Base-by-base conservation (phyloP, 2,113 vertebrate species). In the Sisor rabdophorus region DNA sequence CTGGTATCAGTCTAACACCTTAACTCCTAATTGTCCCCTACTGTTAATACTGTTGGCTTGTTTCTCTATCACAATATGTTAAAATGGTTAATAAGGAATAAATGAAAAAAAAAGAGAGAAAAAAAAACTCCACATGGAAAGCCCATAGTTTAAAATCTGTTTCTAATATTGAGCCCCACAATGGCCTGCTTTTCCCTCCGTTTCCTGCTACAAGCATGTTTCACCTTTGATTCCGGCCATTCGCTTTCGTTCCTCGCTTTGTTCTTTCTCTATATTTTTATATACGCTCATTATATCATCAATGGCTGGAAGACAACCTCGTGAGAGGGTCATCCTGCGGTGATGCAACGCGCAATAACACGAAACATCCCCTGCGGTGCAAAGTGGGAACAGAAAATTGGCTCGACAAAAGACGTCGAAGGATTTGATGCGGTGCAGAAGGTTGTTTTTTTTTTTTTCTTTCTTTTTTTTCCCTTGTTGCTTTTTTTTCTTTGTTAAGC, bases 271-370 rank as follows among this genome's bases (percentile, higher is more conserved):
- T 40, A 47, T 68, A 24, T 63, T 84, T 85, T 90, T 84, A 36
- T 79, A 82, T 80, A 79, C 17, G 58, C 78, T 87, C 85, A 87
- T 89, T 90, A 87, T 90, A 89, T 88, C 85, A 85, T 71, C 36
- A 52, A 58, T 61, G 68, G 70, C 65, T 79, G 87, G 80, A 82
- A 87, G 87, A 71, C 78, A 87, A 74, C 60, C 85, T 80, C 86
- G 81, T 89, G 85, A 84, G 79, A 83, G 83, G 87, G 87, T 91
- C 86, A 84, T 85, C 83, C 84, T 53, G 87, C 77, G 82, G 85
- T 87, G 86, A 91, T 85, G 87, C 84, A 86, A 87, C 78, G 86
- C 80, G 73, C 79, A 88, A 84, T 92, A 92, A 91, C 85, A 86
- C 83, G 87, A 90, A 93, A 88, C 90, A 92, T 87, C 82, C 81